phyloP scores from a whole-genome alignment of 1,140 invertebrate genomes.

The Cydia splendana region DNA sequence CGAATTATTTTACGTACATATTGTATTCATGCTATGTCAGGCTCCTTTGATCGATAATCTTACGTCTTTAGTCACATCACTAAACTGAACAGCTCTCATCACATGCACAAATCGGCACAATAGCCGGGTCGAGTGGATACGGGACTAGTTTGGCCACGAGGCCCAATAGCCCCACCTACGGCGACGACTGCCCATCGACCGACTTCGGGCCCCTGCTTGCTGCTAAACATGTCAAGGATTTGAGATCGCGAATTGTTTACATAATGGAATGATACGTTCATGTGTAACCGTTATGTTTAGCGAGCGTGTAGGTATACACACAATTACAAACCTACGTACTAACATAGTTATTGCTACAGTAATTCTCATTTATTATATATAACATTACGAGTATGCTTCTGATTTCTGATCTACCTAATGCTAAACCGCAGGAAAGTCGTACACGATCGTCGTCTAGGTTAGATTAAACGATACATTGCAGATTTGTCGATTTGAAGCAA shows the following conservation, averaged over 20 bases:
- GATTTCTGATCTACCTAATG: too few relatives aligned
- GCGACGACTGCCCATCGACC: not conserved
- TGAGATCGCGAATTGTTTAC: not conserved
- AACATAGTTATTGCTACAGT: not conserved
- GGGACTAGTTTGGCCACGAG: slow-evolving; percentile 41
- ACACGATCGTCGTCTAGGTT: too few relatives aligned
- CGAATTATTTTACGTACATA: too few relatives aligned
- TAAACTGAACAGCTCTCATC: slow-evolving; percentile 45
- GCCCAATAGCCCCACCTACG: slow-evolving; percentile 23
- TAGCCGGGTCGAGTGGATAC: slow-evolving; percentile 60
- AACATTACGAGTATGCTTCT: too few relatives aligned
- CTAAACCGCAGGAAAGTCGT: too few relatives aligned
- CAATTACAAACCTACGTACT: not conserved
- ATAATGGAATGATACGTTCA: not conserved
- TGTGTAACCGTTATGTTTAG: not conserved
- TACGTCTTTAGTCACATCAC: slow-evolving; percentile 34
- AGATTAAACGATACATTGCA: too few relatives aligned
- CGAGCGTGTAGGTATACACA: not conserved
- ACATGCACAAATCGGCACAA: slow-evolving; percentile 54
- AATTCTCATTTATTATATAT: too few relatives aligned
- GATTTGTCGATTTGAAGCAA: too few relatives aligned
- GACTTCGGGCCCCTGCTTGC: not conserved
- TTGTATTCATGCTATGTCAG: too few relatives aligned
- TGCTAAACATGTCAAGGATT: slow-evolving; percentile 1
- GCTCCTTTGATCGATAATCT: slow-evolving; percentile 3